Evolutionary conservation across 2,888 invertebrate species (phyloP).

Genomic region (Ernsta delagoae): DNA sequence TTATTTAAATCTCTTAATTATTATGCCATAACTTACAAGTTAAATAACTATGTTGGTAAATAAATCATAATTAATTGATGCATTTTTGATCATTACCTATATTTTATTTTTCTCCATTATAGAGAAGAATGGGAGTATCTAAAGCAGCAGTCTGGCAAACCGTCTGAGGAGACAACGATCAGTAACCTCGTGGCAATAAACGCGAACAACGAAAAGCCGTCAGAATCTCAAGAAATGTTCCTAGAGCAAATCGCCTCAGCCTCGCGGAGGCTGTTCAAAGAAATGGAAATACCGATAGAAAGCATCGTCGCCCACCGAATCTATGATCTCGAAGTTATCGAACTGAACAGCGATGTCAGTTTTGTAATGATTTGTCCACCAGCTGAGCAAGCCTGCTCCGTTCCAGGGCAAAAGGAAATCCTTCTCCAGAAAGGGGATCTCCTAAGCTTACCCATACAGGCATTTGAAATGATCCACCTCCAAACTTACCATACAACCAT

Average conservation of each 20-base stretch:
- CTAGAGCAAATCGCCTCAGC: conserved; percentile 91
- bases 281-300: conserved; percentile 91
- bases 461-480: conserved; percentile 97
- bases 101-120: conserved; percentile 52
- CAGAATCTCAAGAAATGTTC: conserved; percentile 92
- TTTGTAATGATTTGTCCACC: conserved; percentile 97
- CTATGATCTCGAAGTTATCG: conserved; percentile 97
- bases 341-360: conserved; percentile 95
- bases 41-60: no score
- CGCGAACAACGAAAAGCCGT: conserved; percentile 76
- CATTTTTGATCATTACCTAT: no score
- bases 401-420: conserved; percentile 94
- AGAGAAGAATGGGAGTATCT: conserved; percentile 98
- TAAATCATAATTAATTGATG: no score
- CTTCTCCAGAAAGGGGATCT: conserved; percentile 93
- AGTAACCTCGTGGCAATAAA: conserved; percentile 65
- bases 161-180: conserved; percentile 58
- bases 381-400: conserved; percentile 96
- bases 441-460: conserved; percentile 95
- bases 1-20: no score
- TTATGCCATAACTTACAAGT: no score
- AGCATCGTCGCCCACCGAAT: conserved; percentile 91
- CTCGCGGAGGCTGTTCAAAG: conserved; percentile 89
- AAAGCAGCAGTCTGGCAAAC: conserved; percentile 83
- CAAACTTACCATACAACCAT: conserved; percentile 97